These are phyloP conservation scores for Trididemnum clinides DNA, from an alignment of 23 tunicate genomes.

Conservation along the genomic window DNA sequence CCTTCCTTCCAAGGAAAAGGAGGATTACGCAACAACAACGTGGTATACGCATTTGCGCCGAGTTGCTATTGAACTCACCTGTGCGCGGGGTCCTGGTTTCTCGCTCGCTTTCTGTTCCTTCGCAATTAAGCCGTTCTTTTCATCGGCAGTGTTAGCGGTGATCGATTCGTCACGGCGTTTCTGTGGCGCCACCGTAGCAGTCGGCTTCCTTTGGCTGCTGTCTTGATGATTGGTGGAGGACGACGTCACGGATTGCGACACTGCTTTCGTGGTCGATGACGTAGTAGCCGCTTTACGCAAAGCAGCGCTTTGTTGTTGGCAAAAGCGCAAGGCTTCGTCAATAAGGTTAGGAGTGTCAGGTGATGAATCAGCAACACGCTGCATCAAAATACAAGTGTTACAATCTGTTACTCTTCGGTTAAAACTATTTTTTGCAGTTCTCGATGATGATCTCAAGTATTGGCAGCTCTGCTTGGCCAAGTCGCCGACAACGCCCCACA, in stretches of 20 bases:
- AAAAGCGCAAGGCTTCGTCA: conserved; percentile 66
- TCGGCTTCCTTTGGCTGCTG: neutral
- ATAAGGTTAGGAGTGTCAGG: neutral
- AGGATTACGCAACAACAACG: neutral
- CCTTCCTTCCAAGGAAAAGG: no score
- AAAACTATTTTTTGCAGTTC: no score
- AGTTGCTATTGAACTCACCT: no score
- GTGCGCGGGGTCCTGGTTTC: no score
- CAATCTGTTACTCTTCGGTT: no score
- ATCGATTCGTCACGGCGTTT: neutral
- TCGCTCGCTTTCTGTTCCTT: neutral
- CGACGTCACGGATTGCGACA: neutral
- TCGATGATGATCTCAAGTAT: no score
- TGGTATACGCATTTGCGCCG: no score
- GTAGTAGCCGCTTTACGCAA: neutral
- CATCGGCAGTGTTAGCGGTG: neutral
- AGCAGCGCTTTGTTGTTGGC: conserved; percentile 41
- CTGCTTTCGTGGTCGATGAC: neutral
- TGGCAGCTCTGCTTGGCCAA: no score
- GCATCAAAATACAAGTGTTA: no score
- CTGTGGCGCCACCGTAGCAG: neutral
- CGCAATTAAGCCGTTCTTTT: neutral
- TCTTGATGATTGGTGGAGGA: neutral
- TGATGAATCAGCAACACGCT: conserved; percentile 8
- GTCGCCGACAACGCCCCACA: no score